phyloP scores from a whole-genome alignment of 2,797 vertebrate species.

The Okamejei kenojei region DNA sequence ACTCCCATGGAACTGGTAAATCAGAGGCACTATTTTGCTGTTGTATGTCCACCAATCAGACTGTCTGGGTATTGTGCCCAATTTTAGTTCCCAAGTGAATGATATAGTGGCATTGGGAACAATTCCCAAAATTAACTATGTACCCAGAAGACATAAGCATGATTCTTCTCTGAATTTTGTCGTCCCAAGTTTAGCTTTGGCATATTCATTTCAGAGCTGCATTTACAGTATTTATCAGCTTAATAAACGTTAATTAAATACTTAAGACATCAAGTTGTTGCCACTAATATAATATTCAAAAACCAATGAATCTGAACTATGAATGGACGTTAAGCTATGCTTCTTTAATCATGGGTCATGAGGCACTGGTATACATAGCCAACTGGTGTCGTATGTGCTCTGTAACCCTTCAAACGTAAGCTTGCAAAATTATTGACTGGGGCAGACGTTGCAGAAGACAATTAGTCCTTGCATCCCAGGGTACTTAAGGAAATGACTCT shows the following conservation, averaged over 20 bases:
- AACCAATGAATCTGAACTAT: background rate
- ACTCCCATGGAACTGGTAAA: background rate
- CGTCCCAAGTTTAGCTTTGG: background rate
- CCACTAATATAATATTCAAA: too few species aligned
- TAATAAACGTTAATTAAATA: too few species aligned
- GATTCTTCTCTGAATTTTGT: background rate
- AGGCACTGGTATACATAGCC: background rate
- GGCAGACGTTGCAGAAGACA: background rate
- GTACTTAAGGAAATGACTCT: too few species aligned
- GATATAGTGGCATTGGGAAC: background rate
- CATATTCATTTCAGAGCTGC: too few species aligned
- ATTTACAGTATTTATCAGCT: too few species aligned
- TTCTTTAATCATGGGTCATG: background rate
- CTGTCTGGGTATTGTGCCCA: background rate
- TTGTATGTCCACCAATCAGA: background rate
- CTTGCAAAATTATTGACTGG: background rate
- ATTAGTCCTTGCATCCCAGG: too few species aligned
- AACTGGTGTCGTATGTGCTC: background rate
- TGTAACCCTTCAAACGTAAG: background rate
- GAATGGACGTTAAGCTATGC: background rate
- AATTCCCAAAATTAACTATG: background rate
- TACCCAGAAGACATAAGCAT: background rate
- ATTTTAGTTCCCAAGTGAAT: background rate
- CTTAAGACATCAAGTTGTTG: too few species aligned
- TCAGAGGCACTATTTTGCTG: background rate